These are phyloP conservation scores for Pseudomyrmex gracilis DNA, from an alignment of 1,140 invertebrate genomes.

Conservation along the genomic window DNA sequence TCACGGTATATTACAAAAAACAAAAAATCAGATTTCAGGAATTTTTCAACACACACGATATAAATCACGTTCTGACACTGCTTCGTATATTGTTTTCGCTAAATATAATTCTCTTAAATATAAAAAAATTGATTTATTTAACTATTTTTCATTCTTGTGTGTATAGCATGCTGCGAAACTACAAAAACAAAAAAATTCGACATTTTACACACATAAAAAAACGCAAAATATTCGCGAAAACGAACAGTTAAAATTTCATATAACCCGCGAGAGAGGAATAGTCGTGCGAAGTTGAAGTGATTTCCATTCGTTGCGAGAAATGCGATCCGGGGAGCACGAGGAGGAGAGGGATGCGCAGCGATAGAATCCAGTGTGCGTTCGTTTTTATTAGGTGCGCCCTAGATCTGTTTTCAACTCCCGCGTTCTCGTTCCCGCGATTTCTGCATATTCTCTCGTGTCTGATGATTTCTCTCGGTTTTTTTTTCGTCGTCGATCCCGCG, in stretches of 20 bases:
- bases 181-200: conserved; percentile 9
- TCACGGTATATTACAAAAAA: too few species aligned
- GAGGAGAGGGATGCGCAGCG: neutral
- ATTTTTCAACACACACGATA: too few species aligned
- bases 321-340: neutral
- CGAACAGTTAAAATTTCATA: conserved; percentile 13
- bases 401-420: conserved; percentile 26
- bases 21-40: too few species aligned
- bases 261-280: neutral
- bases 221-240: neutral
- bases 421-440: conserved; percentile 8
- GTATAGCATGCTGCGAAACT: neutral
- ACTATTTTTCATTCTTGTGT: conserved; percentile 4
- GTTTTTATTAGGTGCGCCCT: conserved; percentile 46
- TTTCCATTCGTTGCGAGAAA: conserved; percentile 42
- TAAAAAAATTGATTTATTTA: neutral
- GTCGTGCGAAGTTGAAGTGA: conserved; percentile 22
- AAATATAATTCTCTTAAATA: conserved; percentile 5
- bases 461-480: conserved; percentile 56
- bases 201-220: conserved; percentile 4
- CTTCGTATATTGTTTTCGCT: neutral
- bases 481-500: conserved; percentile 64
- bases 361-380: conserved; percentile 33
- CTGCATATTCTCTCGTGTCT: neutral
- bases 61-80: too few species aligned